phyloP scores from a whole-genome alignment of 2,888 invertebrate species.

The Brachyptera putata region DNA sequence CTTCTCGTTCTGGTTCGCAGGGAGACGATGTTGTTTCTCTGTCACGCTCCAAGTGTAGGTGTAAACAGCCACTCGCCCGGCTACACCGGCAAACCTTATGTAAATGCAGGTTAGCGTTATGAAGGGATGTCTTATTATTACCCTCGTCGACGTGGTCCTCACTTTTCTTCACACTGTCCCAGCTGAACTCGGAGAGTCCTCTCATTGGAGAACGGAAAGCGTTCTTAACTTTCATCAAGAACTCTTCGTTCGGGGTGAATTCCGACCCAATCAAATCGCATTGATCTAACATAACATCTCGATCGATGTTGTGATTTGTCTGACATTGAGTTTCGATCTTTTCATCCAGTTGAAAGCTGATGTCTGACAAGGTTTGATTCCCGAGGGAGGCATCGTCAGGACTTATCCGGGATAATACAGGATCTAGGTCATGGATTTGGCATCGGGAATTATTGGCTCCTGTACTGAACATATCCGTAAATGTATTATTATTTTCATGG shows the following conservation, averaged over 20 bases:
- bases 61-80: constrained; percentile 6
- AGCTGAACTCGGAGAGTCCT: not conserved
- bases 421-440: not conserved
- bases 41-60: constrained; percentile 6
- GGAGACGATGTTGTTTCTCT: not conserved
- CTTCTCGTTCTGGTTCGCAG: not conserved
- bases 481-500: too few species aligned
- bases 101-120: not conserved
- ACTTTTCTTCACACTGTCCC: not conserved
- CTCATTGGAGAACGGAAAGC: not conserved
- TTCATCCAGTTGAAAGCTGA: not conserved
- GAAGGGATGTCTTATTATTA: not conserved
- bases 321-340: not conserved
- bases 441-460: not conserved
- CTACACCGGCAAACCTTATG: not conserved
- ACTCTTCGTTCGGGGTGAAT: too few species aligned
- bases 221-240: too few species aligned
- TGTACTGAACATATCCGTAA: too few species aligned
- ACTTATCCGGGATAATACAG: too few species aligned
- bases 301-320: too few species aligned
- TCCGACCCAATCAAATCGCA: too few species aligned
- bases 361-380: not conserved
- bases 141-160: not conserved
- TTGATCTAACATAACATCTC: too few species aligned
- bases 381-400: not conserved